phyloP scores from a whole-genome alignment of 2,888 invertebrate species.

The Pseudococcus longispinus region DNA sequence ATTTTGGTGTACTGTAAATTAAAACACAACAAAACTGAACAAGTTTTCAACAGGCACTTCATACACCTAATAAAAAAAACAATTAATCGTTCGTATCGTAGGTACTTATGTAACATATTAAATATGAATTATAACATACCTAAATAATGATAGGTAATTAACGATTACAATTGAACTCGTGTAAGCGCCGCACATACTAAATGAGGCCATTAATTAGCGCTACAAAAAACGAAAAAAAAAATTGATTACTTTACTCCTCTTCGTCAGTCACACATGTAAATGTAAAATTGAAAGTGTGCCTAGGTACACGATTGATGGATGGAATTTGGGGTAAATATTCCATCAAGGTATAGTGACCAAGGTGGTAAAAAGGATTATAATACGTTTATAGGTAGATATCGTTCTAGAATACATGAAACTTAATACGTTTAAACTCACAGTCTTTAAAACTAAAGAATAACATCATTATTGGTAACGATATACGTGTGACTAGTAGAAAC shows the following conservation, averaged over 20 bases:
- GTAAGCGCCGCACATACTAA: background rate
- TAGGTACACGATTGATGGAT: background rate
- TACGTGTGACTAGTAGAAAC: constrained; percentile 21
- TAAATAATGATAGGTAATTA: background rate
- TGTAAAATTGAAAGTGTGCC: background rate
- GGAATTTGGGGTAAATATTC: background rate
- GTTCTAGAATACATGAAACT: constrained; percentile 1
- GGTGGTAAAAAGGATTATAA: background rate
- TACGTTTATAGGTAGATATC: background rate
- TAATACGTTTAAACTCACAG: constrained; percentile 22
- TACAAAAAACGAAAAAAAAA: background rate
- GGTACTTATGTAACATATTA: background rate
- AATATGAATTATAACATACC: background rate
- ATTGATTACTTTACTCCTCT: background rate
- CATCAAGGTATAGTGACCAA: background rate
- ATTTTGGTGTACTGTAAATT: background rate
- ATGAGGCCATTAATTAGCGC: background rate
- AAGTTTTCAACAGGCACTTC: background rate
- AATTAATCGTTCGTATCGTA: background rate
- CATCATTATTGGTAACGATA: constrained; percentile 8
- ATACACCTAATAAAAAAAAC: background rate
- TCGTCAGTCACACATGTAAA: background rate
- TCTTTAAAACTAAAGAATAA: constrained; percentile 16
- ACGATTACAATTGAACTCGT: background rate
- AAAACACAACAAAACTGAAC: background rate